Conservation (phyloP, 2,113 vertebrate species). For the Pitta sordida region DNA sequence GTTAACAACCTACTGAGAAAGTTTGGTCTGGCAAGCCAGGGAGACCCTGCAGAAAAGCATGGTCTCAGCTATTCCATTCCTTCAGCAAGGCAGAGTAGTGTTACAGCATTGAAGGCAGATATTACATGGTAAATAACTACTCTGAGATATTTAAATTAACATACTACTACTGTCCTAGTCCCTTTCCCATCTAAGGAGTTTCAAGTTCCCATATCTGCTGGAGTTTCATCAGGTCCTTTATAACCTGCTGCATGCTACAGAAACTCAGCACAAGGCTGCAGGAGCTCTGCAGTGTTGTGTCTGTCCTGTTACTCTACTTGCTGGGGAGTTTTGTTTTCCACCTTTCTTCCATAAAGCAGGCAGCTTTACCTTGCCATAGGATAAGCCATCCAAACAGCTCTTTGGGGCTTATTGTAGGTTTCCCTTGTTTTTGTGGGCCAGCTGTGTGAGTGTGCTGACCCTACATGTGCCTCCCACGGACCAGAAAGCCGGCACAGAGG, state of each 20-base stretch:
- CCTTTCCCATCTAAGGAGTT: background rate
- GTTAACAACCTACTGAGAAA: rapidly evolving
- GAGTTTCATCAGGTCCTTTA: background rate
- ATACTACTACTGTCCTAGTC: background rate
- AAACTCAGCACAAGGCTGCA: background rate
- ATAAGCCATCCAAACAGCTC: background rate
- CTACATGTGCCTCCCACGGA: rapidly evolving
- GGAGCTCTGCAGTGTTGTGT: too few relatives aligned
- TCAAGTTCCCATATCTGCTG: background rate
- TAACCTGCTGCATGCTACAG: background rate
- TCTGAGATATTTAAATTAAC: background rate
- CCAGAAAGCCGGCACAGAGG: background rate
- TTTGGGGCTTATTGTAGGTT: background rate
- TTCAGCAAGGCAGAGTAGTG: background rate
- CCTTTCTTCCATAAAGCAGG: background rate
- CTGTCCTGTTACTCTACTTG: background rate
- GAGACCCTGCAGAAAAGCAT: background rate
- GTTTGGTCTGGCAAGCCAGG: too few relatives aligned
- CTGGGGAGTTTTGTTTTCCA: too few relatives aligned
- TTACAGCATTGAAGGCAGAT: background rate
- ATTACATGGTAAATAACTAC: background rate
- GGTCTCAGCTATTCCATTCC: background rate
- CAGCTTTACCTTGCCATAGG: too few relatives aligned
- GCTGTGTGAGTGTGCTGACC: too few relatives aligned
- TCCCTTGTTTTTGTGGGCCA: too few relatives aligned